Percentiles rank a stretch among this genome's conserved stretches.
Evolutionary conservation across 1,140 invertebrate species (phyloP).

Genomic region (Orchestia grillus): DNA sequence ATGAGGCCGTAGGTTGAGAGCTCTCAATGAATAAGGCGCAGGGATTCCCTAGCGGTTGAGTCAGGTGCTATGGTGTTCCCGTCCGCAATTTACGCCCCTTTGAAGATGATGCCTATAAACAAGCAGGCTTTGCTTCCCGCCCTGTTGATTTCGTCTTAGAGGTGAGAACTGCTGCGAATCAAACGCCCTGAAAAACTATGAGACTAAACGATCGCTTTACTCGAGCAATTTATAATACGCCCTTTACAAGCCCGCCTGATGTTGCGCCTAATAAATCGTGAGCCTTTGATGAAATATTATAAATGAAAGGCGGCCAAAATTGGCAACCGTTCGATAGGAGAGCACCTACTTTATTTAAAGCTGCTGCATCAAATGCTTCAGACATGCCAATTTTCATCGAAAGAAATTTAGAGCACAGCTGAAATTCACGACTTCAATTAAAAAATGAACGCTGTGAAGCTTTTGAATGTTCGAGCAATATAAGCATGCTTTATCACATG

Average conservation of each 20-base stretch:
- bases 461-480: no score
- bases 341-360: neutral
- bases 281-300: neutral
- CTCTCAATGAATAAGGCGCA: neutral
- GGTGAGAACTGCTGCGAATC: slow-evolving; percentile 5
- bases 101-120: slow-evolving; percentile 36
- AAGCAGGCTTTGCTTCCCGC: neutral
- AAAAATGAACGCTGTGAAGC: neutral
- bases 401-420: neutral
- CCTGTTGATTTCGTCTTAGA: neutral
- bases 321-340: neutral
- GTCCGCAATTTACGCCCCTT: neutral
- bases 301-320: neutral
- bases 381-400: neutral
- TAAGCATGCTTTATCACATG: no score
- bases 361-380: neutral
- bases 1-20: neutral
- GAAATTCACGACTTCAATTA: neutral
- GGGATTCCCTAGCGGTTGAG: slow-evolving; percentile 26
- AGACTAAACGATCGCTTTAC: neutral
- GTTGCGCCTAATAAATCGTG: neutral
- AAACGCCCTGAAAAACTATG: neutral
- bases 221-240: neutral
- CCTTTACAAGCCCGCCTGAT: neutral
- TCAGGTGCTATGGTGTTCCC: slow-evolving; percentile 3